A percentile compares a stretch with the other conserved stretches of the same genome.
Evolutionary conservation across 1,140 invertebrate genomes (phyloP).

Genomic region (Heliothis subflexa): DNA sequence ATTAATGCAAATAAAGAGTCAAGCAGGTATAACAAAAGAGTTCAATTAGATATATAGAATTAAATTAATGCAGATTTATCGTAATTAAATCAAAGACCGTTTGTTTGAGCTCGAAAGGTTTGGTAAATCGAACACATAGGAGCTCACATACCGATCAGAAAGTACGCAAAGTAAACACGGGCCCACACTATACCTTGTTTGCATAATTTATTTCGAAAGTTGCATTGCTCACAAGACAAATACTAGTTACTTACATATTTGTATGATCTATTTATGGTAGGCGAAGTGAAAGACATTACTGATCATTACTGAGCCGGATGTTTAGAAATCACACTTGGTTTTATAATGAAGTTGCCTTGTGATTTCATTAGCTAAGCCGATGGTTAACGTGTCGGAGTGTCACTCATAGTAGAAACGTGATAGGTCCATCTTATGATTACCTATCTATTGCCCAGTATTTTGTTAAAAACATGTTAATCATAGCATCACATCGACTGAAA

Average conservation of each 20-base stretch:
- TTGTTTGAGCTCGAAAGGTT: neutral
- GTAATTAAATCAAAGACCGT: constrained; percentile 31
- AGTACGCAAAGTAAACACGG: constrained; percentile 28
- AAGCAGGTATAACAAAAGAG: neutral
- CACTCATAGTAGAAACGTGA: no score
- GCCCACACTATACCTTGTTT: constrained; percentile 10
- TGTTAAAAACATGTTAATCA: no score
- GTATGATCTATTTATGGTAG: constrained; percentile 40
- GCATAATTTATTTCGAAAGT: constrained; percentile 46
- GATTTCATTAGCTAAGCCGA: constrained; percentile 7
- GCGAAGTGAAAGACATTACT: constrained; percentile 31
- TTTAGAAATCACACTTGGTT: constrained; percentile 2
- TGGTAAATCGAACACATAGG: constrained; percentile 7
- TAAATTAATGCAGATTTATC: constrained; percentile 25
- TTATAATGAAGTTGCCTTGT: constrained; percentile 28
- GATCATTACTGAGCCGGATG: constrained; percentile 15
- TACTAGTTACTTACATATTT: constrained; percentile 33
- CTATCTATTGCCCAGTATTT: no score
- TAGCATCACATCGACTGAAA: no score
- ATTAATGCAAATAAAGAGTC: neutral
- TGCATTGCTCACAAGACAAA: constrained; percentile 33
- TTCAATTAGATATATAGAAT: neutral
- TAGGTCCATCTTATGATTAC: no score
- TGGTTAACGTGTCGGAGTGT: neutral
- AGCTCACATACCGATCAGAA: constrained; percentile 1